phyloP scores from a whole-genome alignment of 2,888 invertebrate species.

The Brenthis hecate region DNA sequence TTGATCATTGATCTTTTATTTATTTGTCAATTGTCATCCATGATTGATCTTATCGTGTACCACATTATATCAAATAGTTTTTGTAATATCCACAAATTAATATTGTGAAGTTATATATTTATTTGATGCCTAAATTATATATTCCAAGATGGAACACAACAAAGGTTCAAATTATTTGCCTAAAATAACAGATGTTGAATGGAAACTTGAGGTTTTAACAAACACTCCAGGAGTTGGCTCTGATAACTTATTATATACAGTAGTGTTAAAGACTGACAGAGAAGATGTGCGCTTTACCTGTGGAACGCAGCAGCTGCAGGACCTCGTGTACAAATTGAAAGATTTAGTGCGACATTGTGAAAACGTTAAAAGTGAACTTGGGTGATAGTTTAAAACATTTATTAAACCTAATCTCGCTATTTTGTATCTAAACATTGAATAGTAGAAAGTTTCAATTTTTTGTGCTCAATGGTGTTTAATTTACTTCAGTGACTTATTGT shows the following conservation, averaged over 20 bases:
- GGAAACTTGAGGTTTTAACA: conserved; percentile 82
- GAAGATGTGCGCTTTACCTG: conserved; percentile 83
- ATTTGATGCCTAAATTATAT: not conserved
- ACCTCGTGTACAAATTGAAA: conserved; percentile 85
- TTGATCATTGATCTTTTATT: too few relatives aligned
- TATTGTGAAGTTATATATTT: too few relatives aligned
- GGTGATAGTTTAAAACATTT: conserved; percentile 45
- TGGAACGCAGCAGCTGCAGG: conserved; percentile 84
- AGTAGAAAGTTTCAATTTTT: too few relatives aligned
- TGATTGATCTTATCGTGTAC: too few relatives aligned
- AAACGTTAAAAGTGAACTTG: conserved; percentile 68
- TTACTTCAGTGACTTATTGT: too few relatives aligned
- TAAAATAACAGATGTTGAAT: conserved; percentile 81
- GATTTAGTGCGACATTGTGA: conserved; percentile 85
- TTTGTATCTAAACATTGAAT: too few relatives aligned
- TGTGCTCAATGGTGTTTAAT: too few relatives aligned
- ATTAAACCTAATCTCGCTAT: conserved; percentile 37
- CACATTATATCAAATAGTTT: too few relatives aligned
- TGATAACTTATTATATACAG: conserved; percentile 71
- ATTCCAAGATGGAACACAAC: conserved; percentile 38
- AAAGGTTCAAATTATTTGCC: conserved; percentile 57
- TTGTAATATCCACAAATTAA: not conserved
- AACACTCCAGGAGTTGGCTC: conserved; percentile 68
- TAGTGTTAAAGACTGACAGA: conserved; percentile 70
- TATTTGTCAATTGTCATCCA: too few relatives aligned